Evolutionary conservation across 2,797 vertebrate species (phyloP), one percentile per base, ranked within the genome.

Genomic region (Etheostoma perlongum): DNA sequence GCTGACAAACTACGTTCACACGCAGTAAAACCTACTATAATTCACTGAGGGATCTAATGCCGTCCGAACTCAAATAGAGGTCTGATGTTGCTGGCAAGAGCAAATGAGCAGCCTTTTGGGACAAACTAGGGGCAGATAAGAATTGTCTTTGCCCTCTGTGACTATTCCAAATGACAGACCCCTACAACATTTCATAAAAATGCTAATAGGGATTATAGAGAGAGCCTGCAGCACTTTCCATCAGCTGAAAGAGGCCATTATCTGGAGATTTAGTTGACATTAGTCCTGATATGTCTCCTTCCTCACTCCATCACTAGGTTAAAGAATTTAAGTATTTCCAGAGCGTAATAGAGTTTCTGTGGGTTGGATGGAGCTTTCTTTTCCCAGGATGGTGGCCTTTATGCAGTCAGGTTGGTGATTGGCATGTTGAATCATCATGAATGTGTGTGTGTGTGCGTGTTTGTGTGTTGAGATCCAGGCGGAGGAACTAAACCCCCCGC

Each of bases 171-270:
- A 74, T 69, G 75, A 81, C 30, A 75, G 82, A 78, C 63, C 52
- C 36, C 65, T 60, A 52, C 69, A 84, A 74, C 63, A 75, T 78
- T 77, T 87, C 79, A 94, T 94, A 84, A 93, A 94, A 93, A 95
- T 94, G 93, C 89, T 89, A 94, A 95, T 93, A 19, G 53, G 74
- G 83, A 89, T 78, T 76, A 84, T 30, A 11, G 63, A 36, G 78
- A 52, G 61, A 71, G 81, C 78, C 86, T 69, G 21, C 60, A 76
- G 83, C 74, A 19, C 60, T 67, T 79, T 71, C 25, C 14, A 36
- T 80, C 79, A 67, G 14, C 73, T 68, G 61, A 78, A 79, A 76
- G 74, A 89, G 72, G 88, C 80, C 78, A 92, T 94, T 89, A 91
- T 88, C 60, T 81, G 74, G 70, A 86, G 79, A 88, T 85, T 58